Evolutionary conservation across 92 coral and sea anemone genomes (phyloP), one percentile per base, ranked within the genome.

Genomic region (Paramuricea clavata): DNA sequence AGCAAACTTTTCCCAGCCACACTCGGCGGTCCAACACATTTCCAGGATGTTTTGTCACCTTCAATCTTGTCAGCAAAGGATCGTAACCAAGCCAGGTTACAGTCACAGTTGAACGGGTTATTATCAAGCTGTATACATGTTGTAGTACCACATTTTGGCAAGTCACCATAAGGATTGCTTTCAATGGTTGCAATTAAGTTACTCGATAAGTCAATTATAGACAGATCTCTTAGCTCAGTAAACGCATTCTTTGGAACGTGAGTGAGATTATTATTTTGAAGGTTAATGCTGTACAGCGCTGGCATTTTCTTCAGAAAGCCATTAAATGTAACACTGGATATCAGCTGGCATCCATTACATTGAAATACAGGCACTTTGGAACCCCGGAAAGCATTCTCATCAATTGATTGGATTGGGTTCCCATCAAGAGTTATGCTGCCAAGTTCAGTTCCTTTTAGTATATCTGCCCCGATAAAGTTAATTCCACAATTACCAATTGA

Each of bases 71-170:
- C 67, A 9, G 42, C 12, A 49, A 31, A 32, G 0, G 12, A 16
- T 72, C 41, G 34, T 2, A 79, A 35, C 73, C 73, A 61, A 0
- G 59, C 73, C 73, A 79, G 19, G 12, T 79, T 79, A 28, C 84
- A 79, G 57, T 79, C 84, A 61, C 84, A 79, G 6, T 79, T 78
- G 41, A 78, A 62, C 31, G 83, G 83, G 49, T 78, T 78, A 0
- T 57, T 30, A 4, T 1, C 0, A 16, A 78, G 83, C 8, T 78
- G 49, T 49, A 78, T 9, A 33, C 83, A 78, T 1, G 12, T 22
- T 0, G 42, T 17, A 52, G 25, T 0, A 19, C 35, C 36, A 33
- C 83, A 78, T 9, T 3, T 5, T 30, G 69, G 44, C 22, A 78
- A 15, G 30, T 22, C 49, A 13, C 69, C 47, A 54, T 47, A 78